phyloP scores from a whole-genome alignment of 2,797 vertebrate species.

The Gymnothorax reevesii region DNA sequence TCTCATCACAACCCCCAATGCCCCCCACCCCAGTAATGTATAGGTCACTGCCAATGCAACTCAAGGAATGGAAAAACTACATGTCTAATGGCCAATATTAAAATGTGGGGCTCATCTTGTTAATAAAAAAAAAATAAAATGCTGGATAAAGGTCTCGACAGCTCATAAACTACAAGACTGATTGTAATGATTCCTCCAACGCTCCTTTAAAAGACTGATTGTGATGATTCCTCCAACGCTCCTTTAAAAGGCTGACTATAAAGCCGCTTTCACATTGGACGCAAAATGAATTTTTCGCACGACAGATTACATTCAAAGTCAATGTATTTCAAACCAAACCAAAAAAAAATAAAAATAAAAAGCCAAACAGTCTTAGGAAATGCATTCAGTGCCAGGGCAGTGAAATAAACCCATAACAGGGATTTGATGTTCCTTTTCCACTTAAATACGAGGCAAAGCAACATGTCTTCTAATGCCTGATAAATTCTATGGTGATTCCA shows the following conservation, averaged over 20 bases:
- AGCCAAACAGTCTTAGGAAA: not conserved
- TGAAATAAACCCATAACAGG: not conserved
- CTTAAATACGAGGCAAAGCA: constrained; percentile 19
- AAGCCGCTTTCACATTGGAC: no score
- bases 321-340: no score
- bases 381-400: not conserved
- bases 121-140: not conserved
- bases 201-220: not conserved
- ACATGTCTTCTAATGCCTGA: constrained; percentile 10
- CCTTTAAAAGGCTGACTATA: not conserved
- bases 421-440: not conserved
- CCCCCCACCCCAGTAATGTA: not conserved
- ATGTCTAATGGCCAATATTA: not conserved
- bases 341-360: not conserved
- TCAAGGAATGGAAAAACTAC: not conserved
- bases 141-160: not conserved
- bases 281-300: no score
- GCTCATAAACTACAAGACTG: not conserved
- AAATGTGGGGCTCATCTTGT: not conserved
- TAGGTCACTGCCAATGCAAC: not conserved
- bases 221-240: not conserved
- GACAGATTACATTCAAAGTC: no score
- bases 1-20: not conserved
- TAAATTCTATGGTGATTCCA: not conserved
- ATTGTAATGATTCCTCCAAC: not conserved